A percentile compares a stretch with the other conserved stretches of the same genome.
phyloP scores from a whole-genome alignment of 2,113 vertebrate genomes.

The pig (Sus scrofa) region T2T-Sscrofa CM000812.6:88311001-88311500 shows the following conservation, averaged over 20 bases:
- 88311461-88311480: not conserved
- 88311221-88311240: not conserved
- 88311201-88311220: not conserved
- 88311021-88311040: not conserved
- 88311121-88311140: not conserved
- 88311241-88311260: too few species aligned
- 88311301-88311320: not conserved
- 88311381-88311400: not conserved
- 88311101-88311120: not conserved
- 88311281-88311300: not conserved
- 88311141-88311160: not conserved
- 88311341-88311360: not conserved
- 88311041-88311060: not conserved
- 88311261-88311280: not conserved
- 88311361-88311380: not conserved
- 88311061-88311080: not conserved
- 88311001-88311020: not conserved
- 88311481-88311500: not conserved
- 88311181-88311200: not conserved
- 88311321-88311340: not conserved
- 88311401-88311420: not conserved
- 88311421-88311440: not conserved
- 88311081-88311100: not conserved
- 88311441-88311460: not conserved
- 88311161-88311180: not conserved